A percentile compares a stretch with the other conserved stretches of the same genome.
Conservation (phyloP, 2,888 invertebrate genomes). For the Dorcus hopei region DNA sequence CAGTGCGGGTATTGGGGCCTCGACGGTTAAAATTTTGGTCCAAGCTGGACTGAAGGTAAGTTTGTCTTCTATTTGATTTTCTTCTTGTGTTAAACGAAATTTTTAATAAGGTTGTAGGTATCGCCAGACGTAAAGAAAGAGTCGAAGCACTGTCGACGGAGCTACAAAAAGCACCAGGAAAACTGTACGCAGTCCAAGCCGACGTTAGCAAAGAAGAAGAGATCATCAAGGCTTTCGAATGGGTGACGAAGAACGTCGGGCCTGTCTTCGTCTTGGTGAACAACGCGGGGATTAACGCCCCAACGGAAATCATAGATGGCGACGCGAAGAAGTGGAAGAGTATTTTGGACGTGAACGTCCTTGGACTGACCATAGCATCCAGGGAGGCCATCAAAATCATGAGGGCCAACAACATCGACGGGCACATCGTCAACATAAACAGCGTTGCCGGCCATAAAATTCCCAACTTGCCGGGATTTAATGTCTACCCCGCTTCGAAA, state of each 20-base stretch:
- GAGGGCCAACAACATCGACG: constrained; percentile 4
- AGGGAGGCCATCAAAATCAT: constrained; percentile 12
- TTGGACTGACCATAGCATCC: constrained; percentile 2
- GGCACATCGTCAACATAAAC: constrained; percentile 14
- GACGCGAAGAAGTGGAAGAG: constrained; percentile 5
- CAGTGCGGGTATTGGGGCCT: neutral
- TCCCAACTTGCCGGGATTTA: neutral
- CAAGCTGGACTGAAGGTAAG: neutral
- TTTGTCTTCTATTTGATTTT: neutral
- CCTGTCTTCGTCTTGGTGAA: constrained; percentile 1
- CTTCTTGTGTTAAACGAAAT: neutral
- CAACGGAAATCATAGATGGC: constrained; percentile 1
- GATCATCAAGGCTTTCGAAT: constrained; percentile 1
- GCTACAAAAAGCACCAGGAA: neutral
- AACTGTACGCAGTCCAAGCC: constrained; percentile 1
- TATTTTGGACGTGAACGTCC: constrained; percentile 9
- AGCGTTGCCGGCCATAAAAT: constrained; percentile 8
- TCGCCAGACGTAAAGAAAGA: constrained; percentile 1
- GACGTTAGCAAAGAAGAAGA: constrained; percentile 7
- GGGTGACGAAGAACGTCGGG: constrained; percentile 2
- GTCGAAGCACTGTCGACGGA: neutral
- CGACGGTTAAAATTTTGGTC: constrained; percentile 1
- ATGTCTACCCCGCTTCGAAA: constrained; percentile 1
- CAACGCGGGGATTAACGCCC: constrained; percentile 5
- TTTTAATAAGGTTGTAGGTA: constrained; percentile 7